Percentiles rank a stretch among this genome's conserved stretches.
Evolutionary conservation across 2,113 vertebrate genomes (phyloP).

Genomic region (Oxyruncus cristatus): DNA sequence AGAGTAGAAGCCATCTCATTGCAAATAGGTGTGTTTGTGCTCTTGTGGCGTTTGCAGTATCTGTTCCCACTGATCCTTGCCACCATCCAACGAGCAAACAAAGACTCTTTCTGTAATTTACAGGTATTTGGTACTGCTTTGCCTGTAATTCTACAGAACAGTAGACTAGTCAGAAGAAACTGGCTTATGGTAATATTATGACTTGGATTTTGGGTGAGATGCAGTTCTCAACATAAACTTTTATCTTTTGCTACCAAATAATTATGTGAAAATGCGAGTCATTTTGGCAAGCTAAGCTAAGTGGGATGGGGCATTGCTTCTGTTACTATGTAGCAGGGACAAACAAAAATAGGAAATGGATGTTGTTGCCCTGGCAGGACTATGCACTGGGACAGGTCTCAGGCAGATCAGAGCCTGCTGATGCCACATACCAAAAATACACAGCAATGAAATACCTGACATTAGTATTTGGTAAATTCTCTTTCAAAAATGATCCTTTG

Average conservation of each 20-base stretch:
- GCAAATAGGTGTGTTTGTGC: background rate
- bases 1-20: background rate
- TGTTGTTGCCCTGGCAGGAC: background rate
- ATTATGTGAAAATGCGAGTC: background rate
- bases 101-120: background rate
- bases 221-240: background rate
- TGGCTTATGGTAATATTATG: background rate
- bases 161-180: background rate
- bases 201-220: background rate
- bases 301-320: background rate
- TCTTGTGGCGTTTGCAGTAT: background rate
- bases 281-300: background rate
- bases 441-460: background rate
- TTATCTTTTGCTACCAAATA: background rate
- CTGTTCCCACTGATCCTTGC: background rate
- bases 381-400: background rate
- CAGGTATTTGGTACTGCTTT: background rate
- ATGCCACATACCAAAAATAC: background rate
- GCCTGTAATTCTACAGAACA: background rate
- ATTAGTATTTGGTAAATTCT: background rate
- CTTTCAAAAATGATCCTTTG: background rate
- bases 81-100: background rate
- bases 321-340: background rate
- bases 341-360: background rate
- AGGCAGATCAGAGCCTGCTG: background rate